Percentiles rank a stretch among this genome's conserved stretches.
phyloP scores from a whole-genome alignment of 2,888 invertebrate genomes.

The Folsomia manolachei region DNA sequence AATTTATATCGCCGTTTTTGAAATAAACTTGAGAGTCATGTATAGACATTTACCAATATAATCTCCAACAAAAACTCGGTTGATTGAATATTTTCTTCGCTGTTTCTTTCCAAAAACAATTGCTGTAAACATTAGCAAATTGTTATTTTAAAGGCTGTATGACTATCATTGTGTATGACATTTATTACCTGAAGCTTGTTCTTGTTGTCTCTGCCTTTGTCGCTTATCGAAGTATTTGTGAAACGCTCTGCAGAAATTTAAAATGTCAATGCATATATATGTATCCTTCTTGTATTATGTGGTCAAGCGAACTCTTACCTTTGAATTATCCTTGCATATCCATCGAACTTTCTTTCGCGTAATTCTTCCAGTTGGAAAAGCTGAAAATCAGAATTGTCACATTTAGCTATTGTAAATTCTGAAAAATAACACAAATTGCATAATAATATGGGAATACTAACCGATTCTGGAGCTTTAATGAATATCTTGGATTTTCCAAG shows the following conservation, averaged over 20 bases:
- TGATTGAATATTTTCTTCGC: conserved; percentile 62
- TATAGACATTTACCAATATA: no score
- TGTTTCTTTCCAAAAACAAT: conserved; percentile 62
- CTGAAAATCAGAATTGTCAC: no score
- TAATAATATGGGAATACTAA: no score
- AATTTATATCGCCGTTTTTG: no score
- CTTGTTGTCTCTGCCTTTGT: conserved; percentile 61
- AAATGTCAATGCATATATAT: no score
- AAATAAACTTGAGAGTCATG: no score
- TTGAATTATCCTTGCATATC: conserved; percentile 65
- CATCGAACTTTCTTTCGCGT: conserved; percentile 65
- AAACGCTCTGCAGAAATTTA: no score
- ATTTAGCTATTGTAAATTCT: no score
- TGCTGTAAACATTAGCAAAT: conserved; percentile 43
- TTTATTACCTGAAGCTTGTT: conserved; percentile 57
- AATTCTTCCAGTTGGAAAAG: conserved; percentile 67
- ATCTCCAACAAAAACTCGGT: conserved; percentile 67
- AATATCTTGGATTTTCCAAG: conserved; percentile 66
- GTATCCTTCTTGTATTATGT: no score
- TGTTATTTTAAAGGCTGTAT: background rate
- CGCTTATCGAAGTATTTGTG: conserved; percentile 63
- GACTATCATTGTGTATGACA: no score
- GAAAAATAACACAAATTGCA: background rate
- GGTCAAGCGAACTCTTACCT: no score
- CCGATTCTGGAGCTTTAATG: conserved; percentile 66